Conservation (phyloP, 2,113 vertebrate genomes). For the Chroicocephalus ridibundus region DNA sequence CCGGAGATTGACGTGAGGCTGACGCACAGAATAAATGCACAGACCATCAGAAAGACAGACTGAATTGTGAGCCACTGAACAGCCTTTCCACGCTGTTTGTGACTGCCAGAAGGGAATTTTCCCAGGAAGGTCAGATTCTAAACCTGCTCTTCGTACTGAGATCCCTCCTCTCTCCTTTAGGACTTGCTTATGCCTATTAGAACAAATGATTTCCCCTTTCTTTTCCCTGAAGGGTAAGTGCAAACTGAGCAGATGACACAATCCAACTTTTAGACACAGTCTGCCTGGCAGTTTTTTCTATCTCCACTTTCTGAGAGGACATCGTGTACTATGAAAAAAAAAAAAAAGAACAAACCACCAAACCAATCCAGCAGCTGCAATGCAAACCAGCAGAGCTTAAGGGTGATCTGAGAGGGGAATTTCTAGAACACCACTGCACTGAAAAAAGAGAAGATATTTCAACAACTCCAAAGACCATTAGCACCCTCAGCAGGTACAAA, state of each 20-base stretch:
- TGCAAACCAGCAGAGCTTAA: neutral
- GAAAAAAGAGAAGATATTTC: neutral
- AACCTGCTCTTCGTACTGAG: neutral
- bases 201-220: neutral
- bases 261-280: neutral
- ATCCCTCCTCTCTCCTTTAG: neutral
- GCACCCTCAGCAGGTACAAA: neutral
- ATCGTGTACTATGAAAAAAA: neutral
- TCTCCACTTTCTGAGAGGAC: neutral
- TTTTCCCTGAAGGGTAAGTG: neutral
- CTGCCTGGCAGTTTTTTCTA: neutral
- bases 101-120: neutral
- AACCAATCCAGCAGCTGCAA: neutral
- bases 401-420: neutral
- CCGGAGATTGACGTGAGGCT: neutral
- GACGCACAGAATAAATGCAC: neutral
- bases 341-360: too few species aligned
- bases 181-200: neutral
- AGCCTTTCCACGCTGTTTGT: neutral
- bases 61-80: neutral
- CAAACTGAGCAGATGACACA: neutral
- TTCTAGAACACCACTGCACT: neutral
- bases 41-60: neutral
- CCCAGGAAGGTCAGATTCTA: neutral
- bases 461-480: neutral